Evolutionary conservation across 2,113 vertebrate genomes (phyloP), one percentile per base, ranked within the genome.

Genomic region (Sphyrna mokarran): DNA sequence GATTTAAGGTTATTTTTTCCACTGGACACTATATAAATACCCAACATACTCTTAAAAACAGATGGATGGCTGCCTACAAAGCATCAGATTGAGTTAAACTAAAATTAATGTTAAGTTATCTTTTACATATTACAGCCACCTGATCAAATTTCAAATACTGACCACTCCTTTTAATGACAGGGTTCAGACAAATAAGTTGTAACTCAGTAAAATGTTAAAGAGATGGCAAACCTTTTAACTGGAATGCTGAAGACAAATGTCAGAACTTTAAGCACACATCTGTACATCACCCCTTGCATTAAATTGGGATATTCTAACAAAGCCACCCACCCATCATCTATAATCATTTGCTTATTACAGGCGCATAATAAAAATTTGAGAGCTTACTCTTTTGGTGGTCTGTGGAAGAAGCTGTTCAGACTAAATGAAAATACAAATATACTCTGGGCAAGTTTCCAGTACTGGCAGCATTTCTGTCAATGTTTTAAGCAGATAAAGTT

Each of bases 251-350:
- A 72, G 94, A 54, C 68, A 95, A 40, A 91, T 72, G 37, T 54
- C 68, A 95, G 94, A 95, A 43, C n/a, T 69, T 94, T 43, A 29
- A n/a, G 70, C 72, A 72, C 13, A 72, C 33, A 48, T 70, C 37
- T 70, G 20, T 1, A 94, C 29, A 43, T 69, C 43, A 68, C 23
- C 37, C 37, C 22, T 95, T 95, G 37, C 18, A 14, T 26, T 43
- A 61, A 70, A 54, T 23, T 95, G 22, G 68, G 94, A 95, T 54
- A 68, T 72, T 72, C 94, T 95, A 72, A 95, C 93, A 94, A 94
- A 94, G 20, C 40, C 58, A 37, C 13, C 58, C 16, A 61, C 3
- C 89, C 33, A 6, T 61, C 54, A 93, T 20, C 61, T 26, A 29
- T 26, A 43, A 94, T 63, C 18, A 70, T 23, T 69, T 90, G 54